A percentile compares a stretch with the other conserved stretches of the same genome.
Conservation (phyloP, 2,113 vertebrate genomes). For the Arenaria interpres region DNA sequence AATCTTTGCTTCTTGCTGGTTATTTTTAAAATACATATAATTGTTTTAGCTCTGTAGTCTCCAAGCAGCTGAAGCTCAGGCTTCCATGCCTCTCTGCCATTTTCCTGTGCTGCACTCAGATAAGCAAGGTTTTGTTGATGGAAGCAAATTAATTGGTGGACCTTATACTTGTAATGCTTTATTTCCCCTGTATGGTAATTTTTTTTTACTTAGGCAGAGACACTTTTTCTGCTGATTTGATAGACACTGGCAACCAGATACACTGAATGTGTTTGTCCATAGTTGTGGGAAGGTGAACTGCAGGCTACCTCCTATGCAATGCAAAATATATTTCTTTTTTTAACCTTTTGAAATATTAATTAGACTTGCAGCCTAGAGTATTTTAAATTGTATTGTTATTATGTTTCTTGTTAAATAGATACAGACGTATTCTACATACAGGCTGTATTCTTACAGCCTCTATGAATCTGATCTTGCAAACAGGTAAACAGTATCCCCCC, state of each 20-base stretch:
- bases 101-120: neutral
- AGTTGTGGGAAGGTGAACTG: neutral
- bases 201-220: neutral
- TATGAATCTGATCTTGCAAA: neutral
- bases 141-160: neutral
- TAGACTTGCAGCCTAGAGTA: neutral
- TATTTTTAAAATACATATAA: neutral
- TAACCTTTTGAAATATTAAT: neutral
- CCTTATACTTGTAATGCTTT: neutral
- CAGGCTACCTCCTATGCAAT: neutral
- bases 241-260: neutral
- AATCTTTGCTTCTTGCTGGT: neutral
- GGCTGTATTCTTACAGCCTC: neutral
- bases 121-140: neutral
- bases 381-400: neutral
- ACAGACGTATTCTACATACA: too few species aligned
- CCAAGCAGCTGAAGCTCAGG: neutral
- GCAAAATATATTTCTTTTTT: neutral
- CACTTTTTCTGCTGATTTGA: neutral
- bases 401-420: neutral
- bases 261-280: neutral
- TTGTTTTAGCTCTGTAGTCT: neutral
- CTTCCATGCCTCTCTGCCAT: neutral
- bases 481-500: neutral
- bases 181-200: neutral